Evolutionary conservation across 2,888 invertebrate genomes (phyloP).

Genomic region (Drosophila differens): DNA sequence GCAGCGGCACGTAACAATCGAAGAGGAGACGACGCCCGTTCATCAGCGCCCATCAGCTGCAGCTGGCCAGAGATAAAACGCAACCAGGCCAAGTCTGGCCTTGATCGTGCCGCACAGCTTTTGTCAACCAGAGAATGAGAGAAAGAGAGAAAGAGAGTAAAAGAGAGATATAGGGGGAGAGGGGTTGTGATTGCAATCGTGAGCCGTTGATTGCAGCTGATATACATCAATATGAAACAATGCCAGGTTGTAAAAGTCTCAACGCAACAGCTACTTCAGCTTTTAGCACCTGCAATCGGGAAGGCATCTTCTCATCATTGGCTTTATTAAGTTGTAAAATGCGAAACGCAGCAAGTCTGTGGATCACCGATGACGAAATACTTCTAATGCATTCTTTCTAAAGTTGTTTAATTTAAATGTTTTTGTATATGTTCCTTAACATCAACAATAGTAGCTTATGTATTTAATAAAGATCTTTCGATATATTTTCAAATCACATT

Average conservation of each 20-base stretch:
- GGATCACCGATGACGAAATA: slow-evolving; percentile 23
- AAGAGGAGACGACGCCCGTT: slow-evolving; percentile 50
- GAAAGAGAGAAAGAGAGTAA: background rate
- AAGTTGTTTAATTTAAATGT: background rate
- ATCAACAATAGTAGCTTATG: background rate
- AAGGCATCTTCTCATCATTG: slow-evolving; percentile 53
- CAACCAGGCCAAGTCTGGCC: slow-evolving; percentile 37
- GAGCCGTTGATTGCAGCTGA: slow-evolving; percentile 70
- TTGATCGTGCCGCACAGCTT: slow-evolving; percentile 65
- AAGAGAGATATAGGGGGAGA: background rate
- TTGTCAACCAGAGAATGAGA: slow-evolving; percentile 40
- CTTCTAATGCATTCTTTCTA: slow-evolving; percentile 10
- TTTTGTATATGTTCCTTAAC: background rate
- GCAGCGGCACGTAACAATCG: slow-evolving; percentile 58
- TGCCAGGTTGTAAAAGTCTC: slow-evolving; percentile 57
- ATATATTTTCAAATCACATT: background rate
- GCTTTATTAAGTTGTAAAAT: slow-evolving; percentile 64
- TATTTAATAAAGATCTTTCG: background rate
- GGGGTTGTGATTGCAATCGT: slow-evolving; percentile 60
- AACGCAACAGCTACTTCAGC: slow-evolving; percentile 55
- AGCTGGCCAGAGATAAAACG: slow-evolving; percentile 19
- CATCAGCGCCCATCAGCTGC: slow-evolving; percentile 54
- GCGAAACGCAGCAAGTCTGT: slow-evolving; percentile 25
- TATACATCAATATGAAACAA: slow-evolving; percentile 69
- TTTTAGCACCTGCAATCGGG: slow-evolving; percentile 65